These are phyloP conservation scores for Onychostruthus taczanowskii DNA, from an alignment of 2,113 vertebrate species.

Conservation along the genomic window DNA sequence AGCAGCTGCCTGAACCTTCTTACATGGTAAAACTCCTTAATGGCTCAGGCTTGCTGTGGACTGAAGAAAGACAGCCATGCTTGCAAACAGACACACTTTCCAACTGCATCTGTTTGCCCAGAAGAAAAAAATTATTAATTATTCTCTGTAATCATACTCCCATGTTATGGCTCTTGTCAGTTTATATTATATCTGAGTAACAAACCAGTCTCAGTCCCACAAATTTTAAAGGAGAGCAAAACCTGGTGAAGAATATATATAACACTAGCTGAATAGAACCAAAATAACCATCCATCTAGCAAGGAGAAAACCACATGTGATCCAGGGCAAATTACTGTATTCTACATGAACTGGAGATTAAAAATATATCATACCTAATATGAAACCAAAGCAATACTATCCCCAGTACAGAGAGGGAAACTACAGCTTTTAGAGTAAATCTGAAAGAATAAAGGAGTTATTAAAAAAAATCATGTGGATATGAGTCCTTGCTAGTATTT, in stretches of 20 bases:
- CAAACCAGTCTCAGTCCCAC: not conserved
- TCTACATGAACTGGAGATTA: not conserved
- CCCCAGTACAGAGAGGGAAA: not conserved
- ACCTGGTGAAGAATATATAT: not conserved
- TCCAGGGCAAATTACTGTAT: not conserved
- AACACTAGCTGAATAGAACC: not conserved
- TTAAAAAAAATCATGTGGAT: not conserved
- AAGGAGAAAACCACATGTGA: not conserved
- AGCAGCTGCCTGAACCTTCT: not conserved
- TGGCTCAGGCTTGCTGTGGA: not conserved
- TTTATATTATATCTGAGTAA: not conserved
- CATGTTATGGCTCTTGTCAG: not conserved
- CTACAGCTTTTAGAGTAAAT: not conserved
- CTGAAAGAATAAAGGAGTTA: not conserved
- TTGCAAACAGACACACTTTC: not conserved
- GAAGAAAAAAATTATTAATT: conserved; percentile 40
- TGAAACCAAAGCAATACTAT: not conserved
- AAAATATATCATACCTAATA: not conserved
- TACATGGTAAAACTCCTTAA: not conserved
- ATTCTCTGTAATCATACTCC: conserved; percentile 26
- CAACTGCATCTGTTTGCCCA: not conserved
- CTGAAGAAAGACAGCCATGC: not conserved
- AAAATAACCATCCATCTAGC: not conserved
- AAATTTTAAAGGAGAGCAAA: not conserved
- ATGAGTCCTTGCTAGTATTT: not conserved